A percentile compares a stretch with the other conserved stretches of the same genome.
Conservation (phyloP, 1,140 invertebrate genomes). For the Eubasilissa regina region DNA sequence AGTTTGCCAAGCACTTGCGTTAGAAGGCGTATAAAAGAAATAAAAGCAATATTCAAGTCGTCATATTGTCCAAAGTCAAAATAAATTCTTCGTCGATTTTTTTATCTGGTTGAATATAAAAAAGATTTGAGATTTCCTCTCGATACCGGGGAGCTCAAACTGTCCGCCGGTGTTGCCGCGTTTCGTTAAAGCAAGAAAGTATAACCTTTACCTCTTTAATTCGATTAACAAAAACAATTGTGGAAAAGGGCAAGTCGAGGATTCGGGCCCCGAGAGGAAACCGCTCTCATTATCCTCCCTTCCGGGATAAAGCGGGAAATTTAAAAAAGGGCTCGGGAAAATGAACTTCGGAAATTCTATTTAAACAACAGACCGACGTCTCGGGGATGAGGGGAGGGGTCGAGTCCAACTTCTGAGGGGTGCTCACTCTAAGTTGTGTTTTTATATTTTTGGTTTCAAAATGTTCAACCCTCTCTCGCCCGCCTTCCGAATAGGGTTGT, state of each 20-base stretch:
- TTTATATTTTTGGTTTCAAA: too few species aligned
- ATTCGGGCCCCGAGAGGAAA: conserved; percentile 2
- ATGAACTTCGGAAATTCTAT: conserved; percentile 28
- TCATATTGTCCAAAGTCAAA: too few species aligned
- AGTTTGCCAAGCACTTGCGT: too few species aligned
- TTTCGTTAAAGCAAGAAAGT: neutral
- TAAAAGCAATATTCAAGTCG: too few species aligned
- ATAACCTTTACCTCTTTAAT: neutral
- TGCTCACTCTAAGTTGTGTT: neutral
- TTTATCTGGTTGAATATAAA: too few species aligned
- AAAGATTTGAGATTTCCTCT: too few species aligned
- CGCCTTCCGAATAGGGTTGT: too few species aligned
- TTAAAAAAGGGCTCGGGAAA: conserved; percentile 4
- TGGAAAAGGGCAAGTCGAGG: neutral
- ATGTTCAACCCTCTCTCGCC: too few species aligned
- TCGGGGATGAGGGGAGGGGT: neutral
- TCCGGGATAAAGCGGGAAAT: conserved; percentile 27
- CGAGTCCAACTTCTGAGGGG: neutral
- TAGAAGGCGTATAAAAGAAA: too few species aligned
- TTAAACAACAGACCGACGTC: conserved; percentile 26
- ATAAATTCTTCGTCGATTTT: too few species aligned
- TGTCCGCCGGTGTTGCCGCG: neutral
- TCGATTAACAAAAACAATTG: conserved; percentile 29
- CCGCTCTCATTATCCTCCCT: conserved; percentile 14
- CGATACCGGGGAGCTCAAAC: neutral